phyloP scores from a whole-genome alignment of 2,888 invertebrate species.

The Beris morrisii region DNA sequence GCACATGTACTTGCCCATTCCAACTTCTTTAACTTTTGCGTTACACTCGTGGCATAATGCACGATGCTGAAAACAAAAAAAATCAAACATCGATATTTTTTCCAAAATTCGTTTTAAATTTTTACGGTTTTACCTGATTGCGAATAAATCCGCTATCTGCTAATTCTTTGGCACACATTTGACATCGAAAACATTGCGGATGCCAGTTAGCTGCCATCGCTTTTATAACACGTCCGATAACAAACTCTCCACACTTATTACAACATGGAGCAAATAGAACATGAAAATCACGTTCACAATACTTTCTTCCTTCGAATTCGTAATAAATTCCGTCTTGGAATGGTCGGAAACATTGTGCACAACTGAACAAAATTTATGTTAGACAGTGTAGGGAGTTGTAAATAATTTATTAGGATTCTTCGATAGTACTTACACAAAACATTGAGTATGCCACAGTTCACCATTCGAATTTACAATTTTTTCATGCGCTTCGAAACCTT shows the following conservation, averaged over 20 bases:
- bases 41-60: conserved; percentile 96
- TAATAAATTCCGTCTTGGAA: conserved; percentile 98
- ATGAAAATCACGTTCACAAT: conserved; percentile 99
- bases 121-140: conserved; percentile 64
- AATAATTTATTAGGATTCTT: conserved; percentile 25
- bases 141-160: conserved; percentile 98
- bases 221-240: conserved; percentile 98
- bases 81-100: background rate
- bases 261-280: conserved; percentile 94
- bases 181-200: conserved; percentile 95
- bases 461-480: conserved; percentile 99
- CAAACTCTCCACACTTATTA: conserved; percentile 87
- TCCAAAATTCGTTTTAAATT: background rate
- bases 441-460: conserved; percentile 97
- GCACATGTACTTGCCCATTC: conserved; percentile 94
- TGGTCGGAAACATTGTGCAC: conserved; percentile 97
- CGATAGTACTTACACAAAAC: conserved; percentile 85
- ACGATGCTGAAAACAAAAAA: conserved; percentile 55
- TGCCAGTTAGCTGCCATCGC: conserved; percentile 99
- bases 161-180: conserved; percentile 86
- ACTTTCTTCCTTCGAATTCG: conserved; percentile 98
- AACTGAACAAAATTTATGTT: conserved; percentile 61
- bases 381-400: conserved; percentile 7
- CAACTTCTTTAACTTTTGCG: conserved; percentile 92
- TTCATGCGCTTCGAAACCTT: conserved; percentile 94